Evolutionary conservation across 2,797 vertebrate genomes (phyloP), one percentile per base, ranked within the genome.

Genomic region (Sebastes cheni): DNA sequence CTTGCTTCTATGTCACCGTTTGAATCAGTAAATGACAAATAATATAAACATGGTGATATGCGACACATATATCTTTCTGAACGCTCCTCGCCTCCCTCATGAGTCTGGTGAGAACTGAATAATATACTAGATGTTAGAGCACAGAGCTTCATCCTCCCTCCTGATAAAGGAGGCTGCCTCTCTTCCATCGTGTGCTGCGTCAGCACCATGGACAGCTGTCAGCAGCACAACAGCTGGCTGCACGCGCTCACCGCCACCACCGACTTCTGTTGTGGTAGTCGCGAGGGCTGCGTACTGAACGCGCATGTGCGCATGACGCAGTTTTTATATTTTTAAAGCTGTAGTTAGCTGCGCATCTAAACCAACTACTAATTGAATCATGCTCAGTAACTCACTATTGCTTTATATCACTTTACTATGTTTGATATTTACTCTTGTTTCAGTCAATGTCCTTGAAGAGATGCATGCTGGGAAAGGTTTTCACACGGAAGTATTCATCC

Each of bases 121-220:
- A 9, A 1, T 1, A 12, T 5, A 12, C 0, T 16, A 1, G 5
- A n/a, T 8, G 34, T 18, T 20, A n/a, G 18, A 52, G 2, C 14
- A n/a, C 18, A 8, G 50, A 4, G 0, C 0, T n/a, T 46, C 13
- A 8, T 8, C 14, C 10, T 8, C 2, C 22, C 1, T 18, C 30
- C 23, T 2, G 13, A 11, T 39, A 11, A 3, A 22, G 4, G 1
- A 34, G 6, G 1, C 3, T 10, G 8, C 27, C 27, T 3, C 18
- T 29, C 25, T 1, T 9, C 20, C 7, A 3, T 25, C 13, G 1
- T 42, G 14, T 16, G 20, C 39, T 13, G 50, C 20, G 64, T 84
- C 89, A 90, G 88, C 79, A 89, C 86, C 87, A 88, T 73, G 88
- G 87, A 91, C 87, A 91, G 89, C 84, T 81, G 82, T 71, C 79